These are phyloP conservation scores for Hemiscyllium ocellatum DNA, from an alignment of 2,113 vertebrate species.

Conservation along the genomic window DNA sequence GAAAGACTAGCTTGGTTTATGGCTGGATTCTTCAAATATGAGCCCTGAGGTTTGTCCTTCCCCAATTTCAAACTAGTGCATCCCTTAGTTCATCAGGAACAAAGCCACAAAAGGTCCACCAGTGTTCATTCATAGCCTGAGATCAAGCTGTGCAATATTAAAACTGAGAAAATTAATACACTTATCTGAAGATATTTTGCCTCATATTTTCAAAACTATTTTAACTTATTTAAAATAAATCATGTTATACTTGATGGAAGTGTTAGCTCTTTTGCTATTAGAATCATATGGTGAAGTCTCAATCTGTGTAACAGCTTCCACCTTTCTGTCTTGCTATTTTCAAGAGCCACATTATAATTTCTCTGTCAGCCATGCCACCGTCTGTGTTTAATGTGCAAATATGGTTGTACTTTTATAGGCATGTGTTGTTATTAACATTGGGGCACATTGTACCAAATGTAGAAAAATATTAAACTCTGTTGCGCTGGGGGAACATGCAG, in stretches of 20 bases:
- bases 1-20: not conserved
- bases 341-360: not conserved
- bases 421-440: not conserved
- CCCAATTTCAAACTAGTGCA: not conserved
- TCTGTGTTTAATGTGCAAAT: not conserved
- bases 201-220: not conserved
- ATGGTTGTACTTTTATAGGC: not conserved
- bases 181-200: not conserved
- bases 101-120: no score
- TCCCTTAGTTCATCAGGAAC: not conserved
- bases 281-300: not conserved
- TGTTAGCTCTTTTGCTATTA: not conserved
- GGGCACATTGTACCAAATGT: not conserved
- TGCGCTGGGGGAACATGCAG: not conserved
- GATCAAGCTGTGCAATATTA: not conserved
- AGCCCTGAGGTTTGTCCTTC: not conserved
- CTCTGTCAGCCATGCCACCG: not conserved
- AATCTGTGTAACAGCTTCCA: not conserved
- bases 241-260: not conserved
- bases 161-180: not conserved
- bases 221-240: constrained; percentile 16
- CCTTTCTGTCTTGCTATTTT: not conserved
- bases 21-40: not conserved
- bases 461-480: not conserved
- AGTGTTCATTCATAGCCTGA: not conserved